Base-by-base conservation (phyloP, 1,140 invertebrate species). In the Asbolus verrucosus region DNA sequence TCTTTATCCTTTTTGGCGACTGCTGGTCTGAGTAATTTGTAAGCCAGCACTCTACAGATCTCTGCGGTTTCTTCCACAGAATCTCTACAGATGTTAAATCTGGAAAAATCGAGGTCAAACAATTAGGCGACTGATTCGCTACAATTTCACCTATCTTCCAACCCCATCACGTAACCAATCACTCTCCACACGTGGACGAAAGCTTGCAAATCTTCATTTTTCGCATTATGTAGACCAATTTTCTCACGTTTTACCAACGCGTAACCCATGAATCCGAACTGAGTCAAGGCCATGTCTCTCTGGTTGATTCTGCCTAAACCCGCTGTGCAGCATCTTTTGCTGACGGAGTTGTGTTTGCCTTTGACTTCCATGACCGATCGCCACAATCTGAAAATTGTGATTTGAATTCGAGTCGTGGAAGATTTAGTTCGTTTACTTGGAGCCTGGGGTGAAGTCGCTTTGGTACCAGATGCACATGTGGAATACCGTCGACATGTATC, bases 191-290 rank as follows among this genome's bases (percentile, higher is more conserved):
- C 88, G 78, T 96, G 93, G 1, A 92, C 80, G 50, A 93, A 89
- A n/a, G 88, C 89, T 46, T 92, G 89, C n/a, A 91, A 75, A 54
- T 92, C 90, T 16, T 88, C 84, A 6, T 83, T 73, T 13, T 83
- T 84, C 1, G 78, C 76, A 8, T 83, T 39, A 1, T 78, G 72
- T 1, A 94, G 81, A 0, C 92, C 91, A 21, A 94, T 83, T 24
- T 86, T 79, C 39, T 89, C 81, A 0, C 90, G 87, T 33, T 87
- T 87, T 2, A 92, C 69, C 0, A 94, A 74, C 0, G 88, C 85
- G 50, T 91, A 89, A 0, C 94, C 94, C 72, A 96, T 89, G 76
- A 97, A 97, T 6, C 92, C 92, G 74, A 93, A 94, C 78, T 93
- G 92, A 0, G 95, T 94, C 0, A 95, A 75, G 0, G 89, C 89